These are phyloP conservation scores for Sphaeridia pumilis DNA, from an alignment of 2,888 invertebrate species.

Conservation along the genomic window DNA sequence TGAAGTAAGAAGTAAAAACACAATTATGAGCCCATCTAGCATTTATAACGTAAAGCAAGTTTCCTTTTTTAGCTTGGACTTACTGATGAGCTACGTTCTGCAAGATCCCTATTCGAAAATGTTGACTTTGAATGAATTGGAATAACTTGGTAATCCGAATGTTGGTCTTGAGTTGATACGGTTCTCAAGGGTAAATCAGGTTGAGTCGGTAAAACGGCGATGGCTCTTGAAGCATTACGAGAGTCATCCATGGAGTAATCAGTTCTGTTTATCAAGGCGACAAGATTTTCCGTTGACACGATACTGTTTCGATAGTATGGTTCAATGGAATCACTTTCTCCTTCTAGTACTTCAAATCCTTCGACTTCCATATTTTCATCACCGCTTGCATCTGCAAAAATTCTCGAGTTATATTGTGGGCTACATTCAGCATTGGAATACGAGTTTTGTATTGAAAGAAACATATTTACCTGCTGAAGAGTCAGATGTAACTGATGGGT, in stretches of 20 bases:
- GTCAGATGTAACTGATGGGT: constrained; percentile 41
- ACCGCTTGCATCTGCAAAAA: constrained; percentile 28
- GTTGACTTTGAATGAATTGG: constrained; percentile 27
- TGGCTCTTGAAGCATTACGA: constrained; percentile 7
- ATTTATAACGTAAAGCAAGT: too few relatives aligned
- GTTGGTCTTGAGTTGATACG: too few relatives aligned
- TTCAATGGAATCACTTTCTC: constrained; percentile 41
- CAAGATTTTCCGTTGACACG: constrained; percentile 22
- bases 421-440: background rate
- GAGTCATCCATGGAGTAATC: constrained; percentile 28
- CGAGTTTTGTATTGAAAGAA: background rate
- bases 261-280: constrained; percentile 15
- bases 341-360: constrained; percentile 46
- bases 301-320: background rate
- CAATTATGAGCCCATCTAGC: background rate
- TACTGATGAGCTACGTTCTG: constrained; percentile 27
- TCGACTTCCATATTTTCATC: constrained; percentile 57
- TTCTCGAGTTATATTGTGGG: background rate
- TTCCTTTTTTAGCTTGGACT: background rate
- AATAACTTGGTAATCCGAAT: constrained; percentile 24
- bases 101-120: constrained; percentile 25
- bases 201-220: constrained; percentile 20
- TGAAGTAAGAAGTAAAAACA: background rate
- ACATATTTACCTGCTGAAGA: constrained; percentile 52
- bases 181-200: constrained; percentile 3